Evolutionary conservation across 2,888 invertebrate species (phyloP), one percentile per base, ranked within the genome.

Genomic region (Spilosoma lubricipeda): DNA sequence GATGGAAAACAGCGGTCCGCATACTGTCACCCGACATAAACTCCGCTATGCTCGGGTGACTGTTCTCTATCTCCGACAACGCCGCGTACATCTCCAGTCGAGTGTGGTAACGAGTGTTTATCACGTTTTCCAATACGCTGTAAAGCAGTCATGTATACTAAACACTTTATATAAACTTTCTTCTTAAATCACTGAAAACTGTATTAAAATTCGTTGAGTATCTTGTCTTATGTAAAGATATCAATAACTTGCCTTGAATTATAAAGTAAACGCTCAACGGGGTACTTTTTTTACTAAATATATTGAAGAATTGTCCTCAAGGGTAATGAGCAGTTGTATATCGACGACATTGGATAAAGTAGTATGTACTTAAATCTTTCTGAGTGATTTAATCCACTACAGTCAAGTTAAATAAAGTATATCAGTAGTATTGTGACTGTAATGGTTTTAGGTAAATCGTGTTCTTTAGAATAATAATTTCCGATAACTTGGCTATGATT

Each of bases 1-100:
- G 97, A 85, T 97, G 97, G 85, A 98, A 96, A 27, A 96, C 93
- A 89, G 97, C 96, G 0, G 97, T 97, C 76, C 97, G 93, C 79
- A 97, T 96, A 82, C 97, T 97, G 85, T 97, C 97, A 0, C 97
- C 97, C 70, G 97, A 96, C 77, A 96, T 91, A 90, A 98, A 97
- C 92, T 97, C 97, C 0, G 98, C 98, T 52, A 97, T 95, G 72
- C 96, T 94, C 0, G 97, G 96, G 88, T 97, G 97, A 77, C 94
- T 95, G 84, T 97, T 97, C 91, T 98, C 98, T 66, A 99, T 89
- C 63, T 97, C 96, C 0, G 97, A 96, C 78, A 99, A 93, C 56
- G 96, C 94, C 0, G 93, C 90, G 83, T 97, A 97, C 65, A 98
- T 89, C 86, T 98, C 97, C 48, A 95, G 88, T 77, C 97, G 96